Evolutionary conservation across 1,140 invertebrate genomes (phyloP).

Genomic region (Elysia chlorotica): DNA sequence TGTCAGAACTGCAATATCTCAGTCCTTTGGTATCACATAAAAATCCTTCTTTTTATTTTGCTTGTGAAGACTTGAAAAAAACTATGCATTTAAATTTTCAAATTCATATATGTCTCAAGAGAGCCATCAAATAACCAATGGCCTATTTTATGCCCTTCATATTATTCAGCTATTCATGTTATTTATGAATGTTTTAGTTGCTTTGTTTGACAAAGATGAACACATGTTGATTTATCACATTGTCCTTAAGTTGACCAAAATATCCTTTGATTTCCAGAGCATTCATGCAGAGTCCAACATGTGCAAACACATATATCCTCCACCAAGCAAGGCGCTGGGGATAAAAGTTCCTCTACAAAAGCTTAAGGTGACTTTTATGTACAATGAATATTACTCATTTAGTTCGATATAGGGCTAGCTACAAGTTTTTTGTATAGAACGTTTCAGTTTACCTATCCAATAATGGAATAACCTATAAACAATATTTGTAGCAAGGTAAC

Average conservation of each 20-base stretch:
- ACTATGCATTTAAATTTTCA: too few relatives aligned
- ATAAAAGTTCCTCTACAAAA: slow-evolving; percentile 6
- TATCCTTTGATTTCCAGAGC: neutral
- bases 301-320: slow-evolving; percentile 17
- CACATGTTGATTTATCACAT: neutral
- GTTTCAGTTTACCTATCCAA: neutral
- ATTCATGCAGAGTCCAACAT: neutral
- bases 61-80: too few relatives aligned
- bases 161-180: neutral
- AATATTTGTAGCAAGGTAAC: neutral
- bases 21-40: too few relatives aligned
- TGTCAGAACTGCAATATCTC: too few relatives aligned
- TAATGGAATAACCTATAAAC: neutral
- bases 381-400: neutral
- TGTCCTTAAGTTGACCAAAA: too few relatives aligned
- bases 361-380: slow-evolving; percentile 9
- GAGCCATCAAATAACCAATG: too few relatives aligned
- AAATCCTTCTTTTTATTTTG: too few relatives aligned
- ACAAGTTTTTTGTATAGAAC: neutral
- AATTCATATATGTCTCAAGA: too few relatives aligned
- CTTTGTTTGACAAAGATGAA: neutral
- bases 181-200: neutral
- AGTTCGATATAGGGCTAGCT: neutral
- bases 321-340: slow-evolving; percentile 12
- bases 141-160: too few relatives aligned